phyloP scores from a whole-genome alignment of 2,113 vertebrate genomes.

The Asarcornis scutulata region DNA sequence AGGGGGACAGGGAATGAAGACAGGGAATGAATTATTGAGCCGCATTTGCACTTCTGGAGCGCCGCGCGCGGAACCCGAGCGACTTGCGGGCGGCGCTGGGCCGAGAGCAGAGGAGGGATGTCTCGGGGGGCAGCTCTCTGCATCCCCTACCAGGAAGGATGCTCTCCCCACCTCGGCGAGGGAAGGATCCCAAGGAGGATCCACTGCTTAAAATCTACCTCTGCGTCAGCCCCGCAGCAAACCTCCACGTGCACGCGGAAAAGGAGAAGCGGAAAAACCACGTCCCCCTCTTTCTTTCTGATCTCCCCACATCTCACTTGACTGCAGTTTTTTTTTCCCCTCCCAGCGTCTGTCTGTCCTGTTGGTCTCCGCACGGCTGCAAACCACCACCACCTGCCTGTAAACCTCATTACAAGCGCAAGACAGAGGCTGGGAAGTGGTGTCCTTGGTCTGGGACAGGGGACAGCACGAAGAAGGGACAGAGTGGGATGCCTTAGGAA shows the following conservation, averaged over 20 bases:
- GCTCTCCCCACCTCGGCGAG: background rate
- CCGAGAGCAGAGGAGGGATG: background rate
- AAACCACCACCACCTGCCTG: background rate
- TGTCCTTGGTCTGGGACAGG: background rate
- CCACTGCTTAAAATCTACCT: background rate
- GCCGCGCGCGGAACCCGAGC: fast-evolving
- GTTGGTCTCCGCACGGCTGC: background rate
- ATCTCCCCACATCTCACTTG: background rate
- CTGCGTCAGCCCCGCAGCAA: fast-evolving
- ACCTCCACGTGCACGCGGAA: background rate
- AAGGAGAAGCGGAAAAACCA: background rate
- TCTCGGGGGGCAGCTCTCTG: background rate
- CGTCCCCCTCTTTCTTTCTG: background rate
- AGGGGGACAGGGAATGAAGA: background rate
- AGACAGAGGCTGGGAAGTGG: background rate
- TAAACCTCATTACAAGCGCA: background rate
- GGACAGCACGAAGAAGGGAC: too few species aligned
- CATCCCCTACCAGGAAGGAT: background rate
- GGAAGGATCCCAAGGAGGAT: background rate
- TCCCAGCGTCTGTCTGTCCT: background rate
- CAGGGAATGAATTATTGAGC: fast-evolving
- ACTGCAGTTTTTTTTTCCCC: background rate
- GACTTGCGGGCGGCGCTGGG: fast-evolving
- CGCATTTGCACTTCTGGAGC: background rate
- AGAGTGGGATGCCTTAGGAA: too few species aligned